Percentiles rank a stretch among this genome's conserved stretches.
phyloP scores from a whole-genome alignment of 2,113 vertebrate genomes.

The Chascanopsetta lugubris region DNA sequence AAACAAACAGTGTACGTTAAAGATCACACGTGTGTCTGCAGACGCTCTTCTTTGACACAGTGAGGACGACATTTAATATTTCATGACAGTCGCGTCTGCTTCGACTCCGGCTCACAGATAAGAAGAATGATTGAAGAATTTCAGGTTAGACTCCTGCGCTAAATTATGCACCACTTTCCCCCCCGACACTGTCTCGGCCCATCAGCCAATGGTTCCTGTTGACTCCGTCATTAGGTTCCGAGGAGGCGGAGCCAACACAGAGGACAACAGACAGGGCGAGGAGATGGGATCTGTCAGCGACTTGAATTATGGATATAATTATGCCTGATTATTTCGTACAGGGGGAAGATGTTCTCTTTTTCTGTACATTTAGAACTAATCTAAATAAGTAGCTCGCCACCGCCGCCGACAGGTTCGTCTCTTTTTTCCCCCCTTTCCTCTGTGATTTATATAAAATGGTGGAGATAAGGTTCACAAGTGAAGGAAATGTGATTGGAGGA shows the following conservation, averaged over 20 bases:
- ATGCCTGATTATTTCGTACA: conserved; percentile 99
- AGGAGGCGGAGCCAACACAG: conserved; percentile 90
- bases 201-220: conserved; percentile 83
- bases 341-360: conserved; percentile 97
- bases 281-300: conserved; percentile 99
- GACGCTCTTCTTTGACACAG: conserved; percentile 44
- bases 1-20: conserved; percentile 12
- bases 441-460: conserved; percentile 99
- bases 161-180: conserved; percentile 53
- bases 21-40: conserved; percentile 32
- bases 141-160: conserved; percentile 51
- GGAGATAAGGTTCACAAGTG: conserved; percentile 99
- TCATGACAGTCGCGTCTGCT: conserved; percentile 54
- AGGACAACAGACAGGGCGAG: conserved; percentile 99
- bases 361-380: conserved; percentile 99
- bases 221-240: conserved; percentile 97
- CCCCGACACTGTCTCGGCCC: conserved; percentile 49
- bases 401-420: conserved; percentile 92
- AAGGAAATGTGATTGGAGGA: conserved; percentile 99
- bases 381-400: conserved; percentile 99
- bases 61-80: conserved; percentile 61
- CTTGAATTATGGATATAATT: conserved; percentile 99
- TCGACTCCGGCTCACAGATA: conserved; percentile 62
- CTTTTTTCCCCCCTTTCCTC: conserved; percentile 73
- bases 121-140: conserved; percentile 60